These are phyloP conservation scores for Lutraria rhynchaena DNA, from an alignment of 1,140 invertebrate species.

Conservation along the genomic window DNA sequence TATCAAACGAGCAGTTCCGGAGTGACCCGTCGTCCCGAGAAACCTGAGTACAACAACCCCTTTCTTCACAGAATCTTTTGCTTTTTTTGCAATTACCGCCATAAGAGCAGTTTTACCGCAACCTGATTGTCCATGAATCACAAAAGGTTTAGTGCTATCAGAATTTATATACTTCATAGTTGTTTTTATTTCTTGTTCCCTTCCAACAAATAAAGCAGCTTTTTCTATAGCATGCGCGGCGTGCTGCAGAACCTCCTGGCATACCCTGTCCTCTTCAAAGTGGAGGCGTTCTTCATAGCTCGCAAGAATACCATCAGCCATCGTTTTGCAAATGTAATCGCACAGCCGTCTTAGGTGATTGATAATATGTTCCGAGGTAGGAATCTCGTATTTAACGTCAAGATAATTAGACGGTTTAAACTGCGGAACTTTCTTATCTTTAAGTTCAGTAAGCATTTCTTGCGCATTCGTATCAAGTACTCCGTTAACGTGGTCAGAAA, in stretches of 20 bases:
- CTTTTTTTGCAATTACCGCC: conserved; percentile 63
- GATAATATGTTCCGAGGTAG: background rate
- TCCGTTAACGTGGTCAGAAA: conserved; percentile 6
- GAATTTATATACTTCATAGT: conserved; percentile 87
- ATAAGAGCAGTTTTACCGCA: conserved; percentile 77
- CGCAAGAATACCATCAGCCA: conserved; percentile 30
- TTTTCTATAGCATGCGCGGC: conserved; percentile 97
- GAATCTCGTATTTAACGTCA: conserved; percentile 20
- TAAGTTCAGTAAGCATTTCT: conserved; percentile 17
- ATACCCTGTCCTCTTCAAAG: conserved; percentile 72
- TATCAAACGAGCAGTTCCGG: conserved; percentile 62
- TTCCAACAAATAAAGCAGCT: conserved; percentile 90
- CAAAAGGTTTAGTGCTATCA: conserved; percentile 60
- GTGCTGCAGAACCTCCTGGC: conserved; percentile 96
- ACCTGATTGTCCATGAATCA: conserved; percentile 74
- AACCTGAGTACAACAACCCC: conserved; percentile 68
- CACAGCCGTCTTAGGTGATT: conserved; percentile 17
- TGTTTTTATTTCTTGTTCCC: conserved; percentile 83
- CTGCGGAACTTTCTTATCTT: conserved; percentile 15
- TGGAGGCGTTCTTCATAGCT: conserved; percentile 82
- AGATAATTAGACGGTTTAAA: background rate
- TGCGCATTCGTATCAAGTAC: conserved; percentile 41
- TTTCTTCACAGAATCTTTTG: conserved; percentile 14
- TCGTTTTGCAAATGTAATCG: conserved; percentile 36
- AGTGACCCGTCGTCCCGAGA: conserved; percentile 69